These are phyloP conservation scores for Noturus placidus DNA, from an alignment of 2,113 vertebrate genomes.

Conservation along the genomic window DNA sequence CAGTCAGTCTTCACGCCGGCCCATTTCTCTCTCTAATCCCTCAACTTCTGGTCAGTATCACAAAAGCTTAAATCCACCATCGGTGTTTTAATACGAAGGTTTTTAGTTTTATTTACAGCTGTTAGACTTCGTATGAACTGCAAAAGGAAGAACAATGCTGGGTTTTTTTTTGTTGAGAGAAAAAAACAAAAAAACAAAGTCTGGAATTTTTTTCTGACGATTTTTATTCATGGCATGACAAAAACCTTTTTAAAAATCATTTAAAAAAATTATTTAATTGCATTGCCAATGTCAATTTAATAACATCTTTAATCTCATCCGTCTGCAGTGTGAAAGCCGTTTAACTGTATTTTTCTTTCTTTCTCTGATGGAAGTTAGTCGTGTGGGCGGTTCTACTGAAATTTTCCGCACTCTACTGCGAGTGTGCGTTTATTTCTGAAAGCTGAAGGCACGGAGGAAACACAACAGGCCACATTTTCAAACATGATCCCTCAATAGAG, in stretches of 20 bases:
- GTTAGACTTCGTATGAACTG: too few species aligned
- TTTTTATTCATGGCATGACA: not conserved
- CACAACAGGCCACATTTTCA: constrained; percentile 5
- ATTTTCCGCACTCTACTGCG: not conserved
- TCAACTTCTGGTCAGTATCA: too few species aligned
- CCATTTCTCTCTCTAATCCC: too few species aligned
- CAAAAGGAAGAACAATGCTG: too few species aligned
- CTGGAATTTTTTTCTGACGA: not conserved
- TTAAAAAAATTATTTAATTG: not conserved
- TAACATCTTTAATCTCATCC: not conserved
- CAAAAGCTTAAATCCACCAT: too few species aligned
- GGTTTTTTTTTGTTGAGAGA: too few species aligned
- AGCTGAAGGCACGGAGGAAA: constrained; percentile 28
- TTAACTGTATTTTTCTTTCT: not conserved
- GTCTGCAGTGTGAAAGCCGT: not conserved
- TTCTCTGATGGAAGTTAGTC: constrained; percentile 21
- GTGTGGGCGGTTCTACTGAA: constrained; percentile 37
- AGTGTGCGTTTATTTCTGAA: constrained; percentile 39
- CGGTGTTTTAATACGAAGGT: too few species aligned
- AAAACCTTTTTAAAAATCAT: not conserved
- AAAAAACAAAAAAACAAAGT: too few species aligned
- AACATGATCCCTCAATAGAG: not conserved
- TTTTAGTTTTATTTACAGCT: too few species aligned
- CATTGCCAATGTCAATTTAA: not conserved
- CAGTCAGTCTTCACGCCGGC: too few species aligned